Conservation (phyloP, 2,113 vertebrate species). For the Microtus montanus region DNA sequence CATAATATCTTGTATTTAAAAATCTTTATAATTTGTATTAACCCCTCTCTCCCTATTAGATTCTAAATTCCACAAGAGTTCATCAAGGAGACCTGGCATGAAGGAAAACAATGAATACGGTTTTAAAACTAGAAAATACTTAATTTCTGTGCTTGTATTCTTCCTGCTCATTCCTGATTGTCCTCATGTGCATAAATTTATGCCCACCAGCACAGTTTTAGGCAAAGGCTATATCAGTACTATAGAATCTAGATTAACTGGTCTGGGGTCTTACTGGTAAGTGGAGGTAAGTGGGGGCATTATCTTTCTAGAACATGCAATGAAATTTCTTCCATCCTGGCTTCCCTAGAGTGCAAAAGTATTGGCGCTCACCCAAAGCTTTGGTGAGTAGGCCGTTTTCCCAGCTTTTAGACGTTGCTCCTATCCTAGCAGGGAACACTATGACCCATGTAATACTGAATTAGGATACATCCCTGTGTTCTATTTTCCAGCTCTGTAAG, state of each 20-base stretch:
- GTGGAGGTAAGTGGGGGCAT: background rate
- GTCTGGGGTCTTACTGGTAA: background rate
- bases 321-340: background rate
- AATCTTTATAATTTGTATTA: slow-evolving; percentile 17
- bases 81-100: background rate
- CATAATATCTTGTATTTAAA: background rate
- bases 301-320: background rate
- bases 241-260: background rate
- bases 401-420: background rate
- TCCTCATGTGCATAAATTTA: background rate
- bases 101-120: background rate
- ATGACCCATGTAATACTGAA: background rate
- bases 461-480: background rate
- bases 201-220: slow-evolving; percentile 28
- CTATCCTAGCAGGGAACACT: background rate
- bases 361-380: background rate
- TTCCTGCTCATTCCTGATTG: background rate
- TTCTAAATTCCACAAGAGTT: background rate
- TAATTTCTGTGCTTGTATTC: background rate
- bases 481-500: background rate
- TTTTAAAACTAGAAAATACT: slow-evolving; percentile 20
- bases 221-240: background rate
- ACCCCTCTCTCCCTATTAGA: background rate
- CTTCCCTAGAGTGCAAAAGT: background rate
- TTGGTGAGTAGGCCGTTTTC: background rate